Percentiles rank a stretch among this genome's conserved stretches.
Conservation (phyloP, 2,797 vertebrate species). For the Loriculus beryllinus region DNA sequence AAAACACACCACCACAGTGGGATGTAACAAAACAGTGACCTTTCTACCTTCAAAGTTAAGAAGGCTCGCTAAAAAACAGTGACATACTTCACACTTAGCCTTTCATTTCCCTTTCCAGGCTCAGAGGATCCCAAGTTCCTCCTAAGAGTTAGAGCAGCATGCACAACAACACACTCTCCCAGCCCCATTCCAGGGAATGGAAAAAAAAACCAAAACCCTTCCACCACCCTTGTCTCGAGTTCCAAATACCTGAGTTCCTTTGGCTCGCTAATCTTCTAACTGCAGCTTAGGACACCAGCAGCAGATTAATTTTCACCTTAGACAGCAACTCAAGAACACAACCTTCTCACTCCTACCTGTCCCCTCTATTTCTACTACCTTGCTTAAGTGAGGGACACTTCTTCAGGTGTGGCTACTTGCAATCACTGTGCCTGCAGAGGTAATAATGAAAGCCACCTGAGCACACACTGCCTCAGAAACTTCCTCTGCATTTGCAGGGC, state of each 20-base stretch:
- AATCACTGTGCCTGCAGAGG: not conserved
- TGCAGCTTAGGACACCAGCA: accelerated
- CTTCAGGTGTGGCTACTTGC: not conserved
- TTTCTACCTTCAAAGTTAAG: not conserved
- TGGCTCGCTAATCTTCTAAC: not conserved
- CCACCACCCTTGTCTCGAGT: not conserved
- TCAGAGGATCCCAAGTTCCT: not conserved
- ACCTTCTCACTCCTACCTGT: accelerated
- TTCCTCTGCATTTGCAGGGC: not conserved
- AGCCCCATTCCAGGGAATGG: not conserved
- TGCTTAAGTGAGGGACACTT: accelerated
- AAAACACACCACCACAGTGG: not conserved
- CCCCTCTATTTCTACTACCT: accelerated
- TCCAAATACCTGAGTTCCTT: not conserved
- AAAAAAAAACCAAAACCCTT: not conserved
- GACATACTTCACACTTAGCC: not conserved
- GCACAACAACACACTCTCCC: accelerated
- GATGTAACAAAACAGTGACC: not conserved
- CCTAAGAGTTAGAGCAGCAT: not conserved
- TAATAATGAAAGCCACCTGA: not conserved
- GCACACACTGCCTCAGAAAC: not conserved
- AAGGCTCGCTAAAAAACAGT: not conserved
- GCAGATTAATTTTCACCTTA: accelerated
- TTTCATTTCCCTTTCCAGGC: not conserved
- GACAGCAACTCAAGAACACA: not conserved